Percentiles rank a stretch among this genome's conserved stretches.
Conservation (phyloP, 30 jellyfish, hydroid and myxozoan species). For the Aurelia sp. region DNA sequence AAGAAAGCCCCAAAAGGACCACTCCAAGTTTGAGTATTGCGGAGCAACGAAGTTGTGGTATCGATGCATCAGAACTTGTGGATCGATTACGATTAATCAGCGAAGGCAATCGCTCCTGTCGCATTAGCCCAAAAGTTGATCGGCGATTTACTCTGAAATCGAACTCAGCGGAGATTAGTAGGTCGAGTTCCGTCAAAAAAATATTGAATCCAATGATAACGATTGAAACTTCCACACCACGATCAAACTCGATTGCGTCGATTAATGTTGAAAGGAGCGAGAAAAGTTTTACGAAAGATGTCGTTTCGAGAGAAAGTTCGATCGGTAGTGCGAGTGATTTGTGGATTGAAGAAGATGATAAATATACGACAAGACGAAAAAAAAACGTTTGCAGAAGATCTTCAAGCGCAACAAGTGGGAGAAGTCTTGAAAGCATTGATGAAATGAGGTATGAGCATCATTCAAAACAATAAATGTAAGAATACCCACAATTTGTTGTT, state of each 20-base stretch:
- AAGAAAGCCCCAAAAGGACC: neutral
- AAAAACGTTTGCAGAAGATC: conserved; percentile 43
- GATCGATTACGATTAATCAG: conserved; percentile 53
- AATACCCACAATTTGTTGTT: too few species aligned
- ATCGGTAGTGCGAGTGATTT: conserved; percentile 78
- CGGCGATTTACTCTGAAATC: conserved; percentile 17
- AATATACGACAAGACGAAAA: neutral
- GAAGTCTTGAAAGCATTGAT: conserved; percentile 48
- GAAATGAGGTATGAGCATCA: conserved; percentile 11
- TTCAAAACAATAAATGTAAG: too few species aligned
- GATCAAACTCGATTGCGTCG: conserved; percentile 16
- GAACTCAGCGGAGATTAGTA: neutral
- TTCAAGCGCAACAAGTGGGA: conserved; percentile 50
- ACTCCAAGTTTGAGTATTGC: conserved; percentile 16
- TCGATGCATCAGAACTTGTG: conserved; percentile 48
- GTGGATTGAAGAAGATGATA: conserved; percentile 69
- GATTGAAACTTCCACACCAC: conserved; percentile 56
- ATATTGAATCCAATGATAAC: conserved; percentile 47
- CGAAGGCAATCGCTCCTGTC: conserved; percentile 44
- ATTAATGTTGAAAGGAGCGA: neutral
- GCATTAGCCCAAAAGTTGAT: conserved; percentile 57
- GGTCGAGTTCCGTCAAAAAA: conserved; percentile 22
- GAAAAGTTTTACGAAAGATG: neutral
- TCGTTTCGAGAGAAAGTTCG: conserved; percentile 65
- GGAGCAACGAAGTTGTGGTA: neutral